Evolutionary conservation across 1,140 invertebrate species (phyloP).

Genomic region (Conus betulinus): DNA sequence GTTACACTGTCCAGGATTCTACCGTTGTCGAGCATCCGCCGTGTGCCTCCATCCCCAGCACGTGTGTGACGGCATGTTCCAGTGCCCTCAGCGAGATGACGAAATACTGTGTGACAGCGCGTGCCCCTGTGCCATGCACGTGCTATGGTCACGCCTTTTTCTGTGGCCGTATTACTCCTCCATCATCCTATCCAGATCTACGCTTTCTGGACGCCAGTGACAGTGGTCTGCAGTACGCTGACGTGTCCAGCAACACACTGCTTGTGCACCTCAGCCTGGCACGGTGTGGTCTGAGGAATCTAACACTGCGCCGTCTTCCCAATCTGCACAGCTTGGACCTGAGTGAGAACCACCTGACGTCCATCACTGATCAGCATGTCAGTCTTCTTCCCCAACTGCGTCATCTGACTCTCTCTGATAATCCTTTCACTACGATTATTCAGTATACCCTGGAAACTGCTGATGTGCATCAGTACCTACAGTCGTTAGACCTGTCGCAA

Average conservation of each 20-base stretch:
- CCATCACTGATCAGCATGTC: background rate
- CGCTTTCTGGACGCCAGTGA: conserved; percentile 17
- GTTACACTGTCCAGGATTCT: conserved; percentile 24
- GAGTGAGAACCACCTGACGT: background rate
- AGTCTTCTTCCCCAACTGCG: conserved; percentile 1
- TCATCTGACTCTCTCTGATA: conserved; percentile 36
- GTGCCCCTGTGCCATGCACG: conserved; percentile 28
- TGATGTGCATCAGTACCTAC: too few relatives aligned
- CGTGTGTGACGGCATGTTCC: conserved; percentile 31
- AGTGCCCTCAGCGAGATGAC: conserved; percentile 41
- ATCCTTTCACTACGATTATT: conserved; percentile 40
- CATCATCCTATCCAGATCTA: background rate
- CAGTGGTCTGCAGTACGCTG: background rate
- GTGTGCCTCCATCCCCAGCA: conserved; percentile 17
- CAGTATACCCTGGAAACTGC: background rate
- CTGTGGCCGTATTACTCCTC: background rate
- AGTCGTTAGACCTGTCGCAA: background rate
- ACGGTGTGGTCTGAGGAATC: background rate
- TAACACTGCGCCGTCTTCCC: background rate
- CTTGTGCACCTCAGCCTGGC: conserved; percentile 33
- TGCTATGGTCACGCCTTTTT: conserved; percentile 27
- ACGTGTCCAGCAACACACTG: background rate
- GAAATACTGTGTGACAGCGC: conserved; percentile 32
- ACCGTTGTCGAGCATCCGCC: conserved; percentile 28
- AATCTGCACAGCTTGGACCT: conserved; percentile 31